Base-by-base conservation (phyloP, 2,797 vertebrate species). In the Rallus crepitans region DNA sequence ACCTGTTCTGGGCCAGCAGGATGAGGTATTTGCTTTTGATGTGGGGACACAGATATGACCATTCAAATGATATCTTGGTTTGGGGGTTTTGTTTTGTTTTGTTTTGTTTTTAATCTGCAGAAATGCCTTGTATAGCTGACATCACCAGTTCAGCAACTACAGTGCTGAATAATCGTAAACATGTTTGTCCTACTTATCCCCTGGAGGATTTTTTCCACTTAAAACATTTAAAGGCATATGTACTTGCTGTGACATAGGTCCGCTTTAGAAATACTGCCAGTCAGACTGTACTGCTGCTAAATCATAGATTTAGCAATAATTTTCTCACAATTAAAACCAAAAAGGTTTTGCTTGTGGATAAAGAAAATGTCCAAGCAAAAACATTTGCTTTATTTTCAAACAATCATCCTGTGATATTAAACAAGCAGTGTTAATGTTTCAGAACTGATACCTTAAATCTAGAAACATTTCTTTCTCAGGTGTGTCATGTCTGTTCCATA, bases 151-250 rank as follows among this genome's bases (percentile, higher is more conserved):
- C 91, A 73, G 83, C 93, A 61, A 24, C 59, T 61, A 92, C 70
- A 66, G 33, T 79, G 90, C 93, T 94, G 95, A 97, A 89, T 93
- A 96, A 93, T 90, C 15, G 24, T 91, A 95, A 96, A 96, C 93
- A 87, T 89, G 83, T 94, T 96, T 96, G 95, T 94, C 96, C 95
- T 94, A 96, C 82, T 96, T 97, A 93, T 65, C 39, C 73, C 81
- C 81, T 55, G 72, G 90, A 95, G 88, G 75, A 82, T 90, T 90
- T 95, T 95, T 96, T 82, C 88, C 68, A 55, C 81, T 78, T 93
- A 64, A 87, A 80, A 50, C 88, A 90, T 95, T 95, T 94, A 84
- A 92, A 96, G 88, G 33, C 53, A 59, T 77, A 85, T 31, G 47
- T 93, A 48, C 80, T 87, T 82, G 39, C 60, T 68, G 56, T 66